phyloP scores from a whole-genome alignment of 2,113 vertebrate genomes.

The Mormyrus lacerda region DNA sequence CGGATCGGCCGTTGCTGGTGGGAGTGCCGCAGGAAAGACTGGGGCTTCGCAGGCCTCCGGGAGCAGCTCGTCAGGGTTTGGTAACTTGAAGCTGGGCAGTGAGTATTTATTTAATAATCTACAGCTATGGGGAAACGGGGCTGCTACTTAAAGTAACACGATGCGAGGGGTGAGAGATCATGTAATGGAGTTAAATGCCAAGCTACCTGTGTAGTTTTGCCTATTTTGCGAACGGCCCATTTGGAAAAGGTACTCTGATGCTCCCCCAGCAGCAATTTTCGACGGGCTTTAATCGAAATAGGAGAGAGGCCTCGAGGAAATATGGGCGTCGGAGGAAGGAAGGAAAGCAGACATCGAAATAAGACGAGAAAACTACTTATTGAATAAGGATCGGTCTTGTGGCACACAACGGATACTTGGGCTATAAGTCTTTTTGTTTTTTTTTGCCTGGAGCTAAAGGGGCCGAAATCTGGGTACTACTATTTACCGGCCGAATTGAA shows the following conservation, averaged over 20 bases:
- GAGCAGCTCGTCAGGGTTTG: conserved; percentile 62
- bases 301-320: background rate
- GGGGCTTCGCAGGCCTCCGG: conserved; percentile 67
- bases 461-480: background rate
- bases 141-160: background rate
- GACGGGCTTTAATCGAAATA: background rate
- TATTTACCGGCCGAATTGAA: background rate
- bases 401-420: background rate
- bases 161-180: background rate
- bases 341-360: background rate
- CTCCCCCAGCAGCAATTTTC: conserved; percentile 14
- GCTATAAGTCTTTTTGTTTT: background rate
- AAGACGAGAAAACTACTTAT: background rate
- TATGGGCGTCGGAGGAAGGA: conserved; percentile 2
- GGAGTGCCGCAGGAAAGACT: conserved; percentile 66
- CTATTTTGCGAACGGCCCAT: conserved; percentile 44
- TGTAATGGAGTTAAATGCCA: background rate
- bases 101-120: conserved; percentile 40
- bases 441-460: background rate
- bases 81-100: conserved; percentile 66
- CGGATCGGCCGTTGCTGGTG: conserved; percentile 62
- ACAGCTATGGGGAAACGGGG: background rate
- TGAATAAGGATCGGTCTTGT: background rate
- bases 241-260: conserved; percentile 38
- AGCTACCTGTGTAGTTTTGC: conserved; percentile 18